Base-by-base conservation (phyloP, 1,140 invertebrate species). In the Calycopis cecrops region DNA sequence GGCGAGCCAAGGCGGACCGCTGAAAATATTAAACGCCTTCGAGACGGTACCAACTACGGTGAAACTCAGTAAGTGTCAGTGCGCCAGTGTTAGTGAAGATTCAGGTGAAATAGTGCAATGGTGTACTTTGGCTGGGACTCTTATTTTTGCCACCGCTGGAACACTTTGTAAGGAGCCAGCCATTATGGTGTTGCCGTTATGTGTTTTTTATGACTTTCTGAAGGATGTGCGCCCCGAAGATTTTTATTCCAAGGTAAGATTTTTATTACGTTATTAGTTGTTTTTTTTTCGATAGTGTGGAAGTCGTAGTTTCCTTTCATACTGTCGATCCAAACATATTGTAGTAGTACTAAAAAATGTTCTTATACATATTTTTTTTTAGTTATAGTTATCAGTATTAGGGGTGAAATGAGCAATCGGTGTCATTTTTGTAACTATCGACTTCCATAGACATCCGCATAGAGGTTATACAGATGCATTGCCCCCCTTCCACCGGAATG, bases 141-240 rank as follows among this genome's bases (percentile, higher is more conserved):
- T 94, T 34, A 50, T 92, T 28, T 88, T 93, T 57, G 91, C 93
- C 1, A 74, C 89, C 4, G 91, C 90, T 38, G 94, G 94, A 37
- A 94, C 96, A 73, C 88, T 97, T 42, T 94, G 93, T 84, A 97
- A 97, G 85, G 97, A 99, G 86, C 97, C 96, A 11, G 97, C 96
- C 14, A 92, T 98, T 57, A 97, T 96, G 47, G 95, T 97, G 11
- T 83, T 98, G 61, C 92, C 93, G n/a, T 91, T 97, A 21, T 97
- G 96, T 85, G 92, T 93, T 55, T 87, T 95, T 14, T 97, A 96
- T 63, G 92, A 92, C 76, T 85, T 90, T 62, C 74, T 92, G 49
- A 88, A 86, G 52, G 87, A 81, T 48, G 73, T 73, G 59, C 81
- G 82, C 35, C 79, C 83, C 50, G 85, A 83, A 54, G 83, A 84